These are phyloP conservation scores for Romanogobio albipinnatus DNA, from an alignment of 2,113 vertebrate genomes.

Conservation along the genomic window DNA sequence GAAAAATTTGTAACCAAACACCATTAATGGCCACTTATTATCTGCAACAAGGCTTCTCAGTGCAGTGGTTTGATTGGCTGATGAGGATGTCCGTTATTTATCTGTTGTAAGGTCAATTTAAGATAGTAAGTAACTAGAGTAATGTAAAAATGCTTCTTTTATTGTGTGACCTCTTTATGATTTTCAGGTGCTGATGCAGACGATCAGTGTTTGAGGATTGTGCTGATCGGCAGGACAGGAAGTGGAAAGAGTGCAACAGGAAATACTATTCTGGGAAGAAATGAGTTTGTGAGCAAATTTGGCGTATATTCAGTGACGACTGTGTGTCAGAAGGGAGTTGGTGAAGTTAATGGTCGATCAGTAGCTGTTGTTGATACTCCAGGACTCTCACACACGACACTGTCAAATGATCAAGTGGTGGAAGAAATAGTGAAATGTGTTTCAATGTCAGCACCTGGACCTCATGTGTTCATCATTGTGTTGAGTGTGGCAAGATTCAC, in stretches of 20 bases:
- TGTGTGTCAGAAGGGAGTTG: slow-evolving; percentile 4
- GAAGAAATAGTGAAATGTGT: slow-evolving; percentile 29
- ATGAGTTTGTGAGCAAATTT: rapidly evolving
- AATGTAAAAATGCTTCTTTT: too few species aligned
- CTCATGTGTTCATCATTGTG: slow-evolving; percentile 31
- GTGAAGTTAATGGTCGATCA: background rate
- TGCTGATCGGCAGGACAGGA: slow-evolving; percentile 35
- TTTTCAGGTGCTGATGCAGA: background rate
- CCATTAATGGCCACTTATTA: too few species aligned
- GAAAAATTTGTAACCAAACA: too few species aligned
- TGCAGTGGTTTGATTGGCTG: too few species aligned
- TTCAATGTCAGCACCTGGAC: slow-evolving; percentile 20
- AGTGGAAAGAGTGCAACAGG: slow-evolving; percentile 21
- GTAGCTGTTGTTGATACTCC: slow-evolving; percentile 39
- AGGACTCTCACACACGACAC: background rate
- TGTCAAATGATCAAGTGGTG: background rate
- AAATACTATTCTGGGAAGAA: background rate
- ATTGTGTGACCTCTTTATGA: too few species aligned
- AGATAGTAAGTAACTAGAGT: too few species aligned
- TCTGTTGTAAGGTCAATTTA: too few species aligned
- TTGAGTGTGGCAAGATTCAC: slow-evolving; percentile 12
- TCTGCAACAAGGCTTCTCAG: too few species aligned
- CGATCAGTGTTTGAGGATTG: background rate
- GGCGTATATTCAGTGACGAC: background rate
- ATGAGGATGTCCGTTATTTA: too few species aligned